Base-by-base conservation (phyloP, 2,888 invertebrate genomes). In the Xiphydria camelus region DNA sequence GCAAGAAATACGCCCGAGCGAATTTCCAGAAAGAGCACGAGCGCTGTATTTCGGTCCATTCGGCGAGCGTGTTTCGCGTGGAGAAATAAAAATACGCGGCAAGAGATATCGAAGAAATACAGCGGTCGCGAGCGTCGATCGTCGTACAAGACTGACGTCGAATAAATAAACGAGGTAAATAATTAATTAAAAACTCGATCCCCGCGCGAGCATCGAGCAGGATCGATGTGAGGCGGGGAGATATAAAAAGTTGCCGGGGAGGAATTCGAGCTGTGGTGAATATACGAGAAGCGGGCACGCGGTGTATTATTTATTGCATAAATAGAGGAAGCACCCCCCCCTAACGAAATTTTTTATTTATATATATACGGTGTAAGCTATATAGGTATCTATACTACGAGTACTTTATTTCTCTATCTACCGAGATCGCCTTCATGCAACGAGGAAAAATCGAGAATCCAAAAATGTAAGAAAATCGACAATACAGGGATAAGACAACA, bases 401-500 rank as follows among this genome's bases (percentile, higher is more conserved):
- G 58, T 59, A 60, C 54, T 62, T 63, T 70, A 70, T 69, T 71
- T 72, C 68, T 71, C 66, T 71, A 68, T 72, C 66, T 68, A 70
- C 73, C 73, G 62, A 70, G 64, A 69, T 73, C 73, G 73, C 74
- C 74, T 74, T 74, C 61, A 70, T 57, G 68, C 66, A 64, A 67
- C 66, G 68, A 69, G 63, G 53, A 64, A n/a, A n/a, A 62, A 66
- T 42, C 37, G 51, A 49, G 25, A 45, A 44, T 38, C 34, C 38
- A 47, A 26, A 26, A 51, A 22, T 14, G 36, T 56, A 57, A 66
- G 64, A 72, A n/a, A n/a, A 73, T 68, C 70, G 75, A 75, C 75
- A 75, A 75, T 75, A 75, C 75, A 74, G 74, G 75, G 74, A 75
- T 70, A 68, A 71, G 70, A 66, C 73, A 73, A 75, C 75, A 75